These are phyloP conservation scores for Sakesphorus luctuosus DNA, from an alignment of 2,113 vertebrate species.

Conservation along the genomic window DNA sequence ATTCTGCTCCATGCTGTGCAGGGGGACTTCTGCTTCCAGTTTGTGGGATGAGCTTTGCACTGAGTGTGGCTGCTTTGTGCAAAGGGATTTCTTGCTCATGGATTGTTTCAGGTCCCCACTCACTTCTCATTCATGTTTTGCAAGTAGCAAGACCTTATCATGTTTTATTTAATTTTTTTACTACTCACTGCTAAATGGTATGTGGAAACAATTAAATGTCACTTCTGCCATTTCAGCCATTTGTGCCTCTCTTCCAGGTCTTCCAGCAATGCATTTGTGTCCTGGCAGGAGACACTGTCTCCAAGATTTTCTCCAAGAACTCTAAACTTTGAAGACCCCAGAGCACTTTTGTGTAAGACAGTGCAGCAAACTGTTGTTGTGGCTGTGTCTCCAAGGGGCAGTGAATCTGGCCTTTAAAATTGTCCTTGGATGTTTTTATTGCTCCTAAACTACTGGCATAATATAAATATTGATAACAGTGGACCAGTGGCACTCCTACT, in stretches of 20 bases:
- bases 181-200: not conserved
- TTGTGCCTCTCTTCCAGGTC: not conserved
- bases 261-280: not conserved
- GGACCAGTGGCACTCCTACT: not conserved
- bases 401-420: not conserved
- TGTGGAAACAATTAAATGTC: too few species aligned
- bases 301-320: not conserved
- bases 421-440: not conserved
- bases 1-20: not conserved
- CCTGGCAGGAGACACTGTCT: not conserved
- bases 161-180: not conserved
- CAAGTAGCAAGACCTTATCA: not conserved
- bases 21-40: not conserved
- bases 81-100: rapidly evolving
- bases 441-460: not conserved
- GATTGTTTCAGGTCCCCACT: not conserved
- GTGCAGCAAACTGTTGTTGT: not conserved
- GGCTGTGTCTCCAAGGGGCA: not conserved
- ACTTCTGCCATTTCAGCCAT: not conserved
- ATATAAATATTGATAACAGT: not conserved
- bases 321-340: not conserved
- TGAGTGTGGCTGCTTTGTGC: not conserved
- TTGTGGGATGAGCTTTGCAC: rapidly evolving
- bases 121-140: not conserved
- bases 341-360: not conserved